Evolutionary conservation across 2,113 vertebrate genomes (phyloP).

Genomic region (Pseudorhombus dupliciocellatus): DNA sequence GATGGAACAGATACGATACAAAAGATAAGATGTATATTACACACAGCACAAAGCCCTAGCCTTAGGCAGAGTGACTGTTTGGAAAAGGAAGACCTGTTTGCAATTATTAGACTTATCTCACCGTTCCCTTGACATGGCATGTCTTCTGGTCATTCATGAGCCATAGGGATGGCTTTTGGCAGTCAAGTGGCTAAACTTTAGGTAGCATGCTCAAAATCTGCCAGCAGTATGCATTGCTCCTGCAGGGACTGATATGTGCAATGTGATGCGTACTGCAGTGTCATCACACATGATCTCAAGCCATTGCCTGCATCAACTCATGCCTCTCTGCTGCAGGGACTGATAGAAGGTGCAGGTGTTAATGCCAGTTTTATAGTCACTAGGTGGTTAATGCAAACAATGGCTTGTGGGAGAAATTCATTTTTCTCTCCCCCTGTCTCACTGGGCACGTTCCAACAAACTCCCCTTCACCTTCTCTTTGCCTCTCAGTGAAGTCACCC

Average conservation of each 20-base stretch:
- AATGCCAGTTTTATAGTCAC: neutral
- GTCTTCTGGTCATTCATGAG: conserved; percentile 2
- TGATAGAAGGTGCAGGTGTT: conserved; percentile 71
- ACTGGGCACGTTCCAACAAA: conserved; percentile 24
- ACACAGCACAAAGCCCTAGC: conserved; percentile 9
- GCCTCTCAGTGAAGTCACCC: conserved; percentile 45
- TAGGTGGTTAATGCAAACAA: conserved; percentile 21
- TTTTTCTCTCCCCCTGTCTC: conserved; percentile 14
- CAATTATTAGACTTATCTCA: neutral
- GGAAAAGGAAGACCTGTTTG: neutral
- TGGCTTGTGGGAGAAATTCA: conserved; percentile 44
- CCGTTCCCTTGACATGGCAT: neutral
- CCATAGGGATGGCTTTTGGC: neutral
- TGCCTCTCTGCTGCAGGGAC: conserved; percentile 61
- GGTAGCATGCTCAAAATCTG: neutral
- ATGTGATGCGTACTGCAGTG: conserved; percentile 27
- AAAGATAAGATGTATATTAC: neutral
- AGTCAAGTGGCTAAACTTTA: conserved; percentile 3
- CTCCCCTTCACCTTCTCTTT: conserved; percentile 22
- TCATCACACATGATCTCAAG: conserved; percentile 37
- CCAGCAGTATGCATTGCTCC: neutral
- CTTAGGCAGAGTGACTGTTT: conserved; percentile 1
- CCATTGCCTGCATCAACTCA: conserved; percentile 71
- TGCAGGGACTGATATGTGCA: neutral
- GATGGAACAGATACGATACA: conserved; percentile 4